Evolutionary conservation across 2,888 invertebrate genomes (phyloP), one percentile per base, ranked within the genome.

Genomic region (Coelogynopora nodosa): DNA sequence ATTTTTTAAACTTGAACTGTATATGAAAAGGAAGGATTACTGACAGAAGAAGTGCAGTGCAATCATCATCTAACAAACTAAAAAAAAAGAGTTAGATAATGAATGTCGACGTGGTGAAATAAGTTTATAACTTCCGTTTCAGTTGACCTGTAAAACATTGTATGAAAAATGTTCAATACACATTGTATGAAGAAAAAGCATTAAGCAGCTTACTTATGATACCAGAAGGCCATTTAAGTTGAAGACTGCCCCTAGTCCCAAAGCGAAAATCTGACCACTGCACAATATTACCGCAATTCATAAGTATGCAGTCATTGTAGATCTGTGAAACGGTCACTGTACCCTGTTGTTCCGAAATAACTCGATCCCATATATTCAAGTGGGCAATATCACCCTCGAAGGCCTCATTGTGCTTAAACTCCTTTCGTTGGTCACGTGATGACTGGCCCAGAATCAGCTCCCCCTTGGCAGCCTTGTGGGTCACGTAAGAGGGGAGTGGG

Each of bases 231-330:
- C 92, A 92, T 67, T 90, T 88, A 88, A 92, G 90, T 81, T 89
- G 89, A 89, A 92, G 89, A 1, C 90, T 90, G 0, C 92, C 92
- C 29, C 92, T 88, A 0, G 92, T 92, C 0, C 92, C 92, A 31
- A 90, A 89, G 27, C 92, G 88, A 87, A 92, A 91, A 87, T 92
- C 91, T 49, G 90, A 90, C 92, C 92, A 92, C 88, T 91, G 90
- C 0, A 91, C 90, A 0, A 90, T 91, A 87, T 91, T 90, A 30
- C 92, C 92, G 88, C 91, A 91, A 86, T 90, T 89, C 89, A 90
- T 90, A 86, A 91, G 89, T 0, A 88, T 90, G 88, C 92, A 92
- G 49, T 91, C 91, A 0, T 84, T 83, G 29, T 89, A 89, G 13
- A 86, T 0, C 26, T 82, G 27, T 2, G 18, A 2, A n/a, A 23